Evolutionary conservation across 2,113 vertebrate genomes (phyloP), one percentile per base, ranked within the genome.

Genomic region (Forbesichthys papilliferus): DNA sequence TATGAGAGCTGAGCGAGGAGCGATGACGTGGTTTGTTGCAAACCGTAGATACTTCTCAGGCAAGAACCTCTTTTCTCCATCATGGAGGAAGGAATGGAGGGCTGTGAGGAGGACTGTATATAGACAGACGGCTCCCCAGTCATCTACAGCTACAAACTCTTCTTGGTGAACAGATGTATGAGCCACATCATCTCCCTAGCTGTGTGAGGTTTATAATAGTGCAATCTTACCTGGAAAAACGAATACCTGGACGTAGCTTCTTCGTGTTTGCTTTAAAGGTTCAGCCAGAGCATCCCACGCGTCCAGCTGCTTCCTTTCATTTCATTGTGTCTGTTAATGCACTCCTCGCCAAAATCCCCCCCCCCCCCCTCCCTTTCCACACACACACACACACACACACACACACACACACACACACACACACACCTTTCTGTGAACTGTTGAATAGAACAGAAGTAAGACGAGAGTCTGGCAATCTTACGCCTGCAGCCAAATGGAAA

Each of bases 1-100:
- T 53, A 66, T 48, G 57, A 62, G 62, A 56, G 49, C 81, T 18
- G 76, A 70, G 73, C n/a, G 52, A 27, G 51, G 81, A 82, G 66
- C 13, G 64, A 63, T 34, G 68, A 66, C 0, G 47, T 66, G 61
- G 61, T 79, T 74, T 63, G 71, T 66, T 61, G n/a, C 51, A 68
- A 81, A 75, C 81, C 65, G 63, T 14, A 66, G 74, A 80, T 58
- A 85, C 79, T 86, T 79, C 85, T 89, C 88, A 90, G 88, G 85
- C 90, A 79, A 27, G 74, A 84, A 72, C 78, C 68, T 62, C 69
- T 83, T 72, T 62, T 76, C 48, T 70, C 71, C 56, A 52, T 48
- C 61, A 48, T 7, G 47, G 79, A 66, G 49, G 64, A 6, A n/a
- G 16, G 7, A 36, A 61, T n/a, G 36, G 14, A 60, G 8, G 71